These are phyloP conservation scores for Trachelus iudaicus DNA, from an alignment of 2,888 invertebrate genomes.

Conservation along the genomic window DNA sequence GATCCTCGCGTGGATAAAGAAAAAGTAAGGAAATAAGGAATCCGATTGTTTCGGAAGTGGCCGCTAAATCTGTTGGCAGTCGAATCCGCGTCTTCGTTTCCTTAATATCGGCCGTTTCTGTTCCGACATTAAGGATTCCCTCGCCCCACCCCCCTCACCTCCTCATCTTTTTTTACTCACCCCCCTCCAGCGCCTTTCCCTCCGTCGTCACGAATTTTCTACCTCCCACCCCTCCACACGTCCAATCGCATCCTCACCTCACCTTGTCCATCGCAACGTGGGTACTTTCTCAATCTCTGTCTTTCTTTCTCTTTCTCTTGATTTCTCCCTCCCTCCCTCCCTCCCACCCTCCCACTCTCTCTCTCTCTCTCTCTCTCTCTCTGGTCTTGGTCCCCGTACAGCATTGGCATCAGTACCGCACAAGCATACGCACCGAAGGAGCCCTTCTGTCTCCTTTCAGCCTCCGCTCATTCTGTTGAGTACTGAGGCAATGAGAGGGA, in stretches of 20 bases:
- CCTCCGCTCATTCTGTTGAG: not conserved
- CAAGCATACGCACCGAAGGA: conserved; percentile 40
- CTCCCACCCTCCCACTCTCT: conserved; percentile 13
- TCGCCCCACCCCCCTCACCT: conserved; percentile 7
- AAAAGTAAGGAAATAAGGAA: not conserved
- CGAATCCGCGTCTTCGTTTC: conserved; percentile 2
- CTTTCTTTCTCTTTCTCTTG: conserved; percentile 19
- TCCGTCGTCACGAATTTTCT: conserved; percentile 33
- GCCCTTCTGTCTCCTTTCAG: conserved; percentile 15
- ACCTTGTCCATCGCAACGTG: not conserved
- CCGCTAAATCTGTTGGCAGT: conserved; percentile 3
- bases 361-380: conserved; percentile 8
- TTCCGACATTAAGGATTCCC: not conserved
- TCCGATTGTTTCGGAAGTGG: conserved; percentile 12
- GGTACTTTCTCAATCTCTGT: not conserved
- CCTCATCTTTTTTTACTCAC: conserved; percentile 16
- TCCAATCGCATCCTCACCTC: conserved; percentile 29
- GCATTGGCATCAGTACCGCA: conserved; percentile 29
- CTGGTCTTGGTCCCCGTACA: conserved; percentile 25
- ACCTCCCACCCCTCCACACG: conserved; percentile 39
- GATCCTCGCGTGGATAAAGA: not conserved
- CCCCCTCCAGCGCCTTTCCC: conserved; percentile 29
- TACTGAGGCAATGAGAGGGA: conserved; percentile 28
- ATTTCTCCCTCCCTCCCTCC: conserved; percentile 8
- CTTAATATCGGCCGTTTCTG: not conserved